These are phyloP conservation scores for Schrankia costaestrigalis DNA, from an alignment of 2,888 invertebrate genomes.

Conservation along the genomic window DNA sequence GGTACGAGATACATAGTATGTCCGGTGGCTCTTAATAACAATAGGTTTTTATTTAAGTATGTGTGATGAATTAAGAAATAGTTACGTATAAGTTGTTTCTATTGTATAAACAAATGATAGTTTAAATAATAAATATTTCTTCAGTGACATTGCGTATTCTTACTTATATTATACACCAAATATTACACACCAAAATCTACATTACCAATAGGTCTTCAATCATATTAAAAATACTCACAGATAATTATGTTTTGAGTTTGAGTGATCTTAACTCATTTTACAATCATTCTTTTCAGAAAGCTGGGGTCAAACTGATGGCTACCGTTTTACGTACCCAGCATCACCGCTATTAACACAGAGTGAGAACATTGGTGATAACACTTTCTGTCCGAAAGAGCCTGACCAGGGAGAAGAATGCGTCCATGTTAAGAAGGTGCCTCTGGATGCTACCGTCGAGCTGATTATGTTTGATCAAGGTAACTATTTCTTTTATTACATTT, in stretches of 20 bases:
- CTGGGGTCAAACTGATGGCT: conserved; percentile 84
- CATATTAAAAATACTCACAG: too few relatives aligned
- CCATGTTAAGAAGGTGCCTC: conserved; percentile 84
- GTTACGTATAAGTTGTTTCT: too few relatives aligned
- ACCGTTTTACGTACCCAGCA: conserved; percentile 87
- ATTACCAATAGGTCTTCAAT: too few relatives aligned
- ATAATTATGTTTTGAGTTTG: not conserved
- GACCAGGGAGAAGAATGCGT: conserved; percentile 83
- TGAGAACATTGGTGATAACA: conserved; percentile 76
- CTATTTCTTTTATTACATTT: conserved; percentile 6
- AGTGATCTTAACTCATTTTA: conserved; percentile 3
- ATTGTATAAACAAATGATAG: too few relatives aligned
- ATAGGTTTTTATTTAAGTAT: too few relatives aligned
- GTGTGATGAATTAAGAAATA: too few relatives aligned
- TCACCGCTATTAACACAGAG: conserved; percentile 89
- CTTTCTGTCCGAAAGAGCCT: conserved; percentile 70
- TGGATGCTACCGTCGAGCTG: conserved; percentile 86
- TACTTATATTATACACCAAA: too few relatives aligned
- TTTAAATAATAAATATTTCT: too few relatives aligned
- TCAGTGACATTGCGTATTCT: too few relatives aligned
- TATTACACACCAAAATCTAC: too few relatives aligned
- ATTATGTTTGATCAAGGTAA: conserved; percentile 88
- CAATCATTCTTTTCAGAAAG: conserved; percentile 60
- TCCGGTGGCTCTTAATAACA: too few relatives aligned
- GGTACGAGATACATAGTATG: too few relatives aligned